Conservation (phyloP, 2,113 vertebrate genomes). For the Puma concolor region DNA sequence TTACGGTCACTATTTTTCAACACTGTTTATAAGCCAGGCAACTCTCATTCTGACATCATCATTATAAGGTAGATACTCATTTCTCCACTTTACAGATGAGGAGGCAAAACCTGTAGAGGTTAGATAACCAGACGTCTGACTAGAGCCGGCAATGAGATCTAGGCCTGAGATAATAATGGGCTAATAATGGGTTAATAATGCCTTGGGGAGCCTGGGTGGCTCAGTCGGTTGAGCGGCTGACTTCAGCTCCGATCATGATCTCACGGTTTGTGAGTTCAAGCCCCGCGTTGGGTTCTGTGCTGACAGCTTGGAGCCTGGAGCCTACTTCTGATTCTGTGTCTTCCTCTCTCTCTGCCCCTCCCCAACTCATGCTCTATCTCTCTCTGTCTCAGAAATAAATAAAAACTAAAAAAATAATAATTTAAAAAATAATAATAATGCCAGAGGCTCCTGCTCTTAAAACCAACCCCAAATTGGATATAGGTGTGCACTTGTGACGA, state of each 20-base stretch:
- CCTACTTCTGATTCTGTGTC: too few relatives aligned
- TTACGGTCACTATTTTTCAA: not conserved
- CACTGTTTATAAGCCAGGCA: not conserved
- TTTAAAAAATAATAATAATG: too few relatives aligned
- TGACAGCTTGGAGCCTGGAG: too few relatives aligned
- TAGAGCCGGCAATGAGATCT: not conserved
- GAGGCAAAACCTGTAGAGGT: not conserved
- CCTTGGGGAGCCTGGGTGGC: not conserved
- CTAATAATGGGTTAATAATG: too few relatives aligned
- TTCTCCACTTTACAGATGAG: not conserved
- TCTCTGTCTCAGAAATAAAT: too few relatives aligned
- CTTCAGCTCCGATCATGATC: too few relatives aligned
- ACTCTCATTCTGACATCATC: not conserved
- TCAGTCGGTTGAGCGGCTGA: too few relatives aligned
- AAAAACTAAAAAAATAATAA: too few relatives aligned
- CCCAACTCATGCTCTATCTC: too few relatives aligned
- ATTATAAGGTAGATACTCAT: not conserved
- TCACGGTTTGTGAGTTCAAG: too few relatives aligned
- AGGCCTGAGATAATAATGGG: not conserved
- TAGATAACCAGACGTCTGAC: not conserved
- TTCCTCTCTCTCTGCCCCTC: too few relatives aligned
- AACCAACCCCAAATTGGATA: not conserved
- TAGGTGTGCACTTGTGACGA: not conserved
- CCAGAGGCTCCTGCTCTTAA: not conserved
- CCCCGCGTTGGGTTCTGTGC: too few relatives aligned